Conservation (phyloP, 2,113 vertebrate genomes). For the Notechis scutatus region DNA sequence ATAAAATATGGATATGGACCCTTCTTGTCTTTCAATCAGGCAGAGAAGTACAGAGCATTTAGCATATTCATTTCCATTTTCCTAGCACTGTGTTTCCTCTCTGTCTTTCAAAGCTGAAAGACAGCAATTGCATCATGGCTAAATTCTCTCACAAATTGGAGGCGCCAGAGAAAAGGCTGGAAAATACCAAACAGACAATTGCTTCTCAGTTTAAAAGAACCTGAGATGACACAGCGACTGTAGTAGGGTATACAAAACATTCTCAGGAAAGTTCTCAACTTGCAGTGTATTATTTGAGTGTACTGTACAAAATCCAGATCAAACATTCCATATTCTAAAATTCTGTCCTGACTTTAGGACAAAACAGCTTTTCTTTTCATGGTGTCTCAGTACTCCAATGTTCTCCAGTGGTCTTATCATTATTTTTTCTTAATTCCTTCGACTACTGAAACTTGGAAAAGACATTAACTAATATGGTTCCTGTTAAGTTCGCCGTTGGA, state of each 20-base stretch:
- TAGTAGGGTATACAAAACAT: background rate
- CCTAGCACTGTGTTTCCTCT: background rate
- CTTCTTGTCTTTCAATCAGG: background rate
- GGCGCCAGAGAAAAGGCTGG: background rate
- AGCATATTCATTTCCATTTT: background rate
- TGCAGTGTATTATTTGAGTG: background rate
- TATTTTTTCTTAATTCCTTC: background rate
- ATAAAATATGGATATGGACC: background rate
- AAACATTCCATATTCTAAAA: background rate
- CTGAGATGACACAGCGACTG: background rate
- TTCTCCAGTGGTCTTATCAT: background rate
- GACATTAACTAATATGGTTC: background rate
- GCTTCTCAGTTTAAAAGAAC: background rate
- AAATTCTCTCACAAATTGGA: background rate
- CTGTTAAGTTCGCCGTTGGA: too few species aligned
- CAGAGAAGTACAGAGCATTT: background rate
- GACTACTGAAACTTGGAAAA: background rate
- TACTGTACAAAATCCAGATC: background rate
- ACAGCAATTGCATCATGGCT: background rate
- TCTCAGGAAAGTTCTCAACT: background rate
- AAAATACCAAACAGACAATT: background rate
- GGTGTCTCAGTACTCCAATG: background rate
- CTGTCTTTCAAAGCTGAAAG: background rate
- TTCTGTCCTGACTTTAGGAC: background rate
- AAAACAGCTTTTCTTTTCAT: background rate